Evolutionary conservation across 2,888 invertebrate species (phyloP), one percentile per base, ranked within the genome.

Genomic region (Platycnemis pennipes): DNA sequence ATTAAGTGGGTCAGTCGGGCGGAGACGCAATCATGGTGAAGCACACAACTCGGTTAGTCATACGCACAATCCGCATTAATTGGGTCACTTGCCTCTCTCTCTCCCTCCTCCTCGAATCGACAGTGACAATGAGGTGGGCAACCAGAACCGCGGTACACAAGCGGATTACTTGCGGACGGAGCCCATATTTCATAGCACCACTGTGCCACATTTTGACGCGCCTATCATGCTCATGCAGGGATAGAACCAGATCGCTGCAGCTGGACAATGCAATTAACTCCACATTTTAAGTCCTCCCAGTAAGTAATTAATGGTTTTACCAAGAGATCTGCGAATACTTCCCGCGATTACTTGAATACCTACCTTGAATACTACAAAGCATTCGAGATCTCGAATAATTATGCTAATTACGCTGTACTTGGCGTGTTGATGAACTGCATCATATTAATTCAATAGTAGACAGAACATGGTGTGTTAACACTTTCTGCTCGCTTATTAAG

Each of bases 1-100:
- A 77, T 77, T 77, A 77, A 77, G 77, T 77, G 37, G 77, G 77
- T 77, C 37, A 77, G 77, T 77, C 77, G 77, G 77, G 16, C 77
- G 77, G 77, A 37, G 77, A 77, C 1, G 77, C 77, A 77, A 77
- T 77, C 49, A 49, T 49, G 49, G 49, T 11, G 49, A 49, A 49
- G 49, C 13, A 49, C 19, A 37, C 37, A 77, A 77, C 77, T 37
- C 37, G 77, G 37, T 37, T 37, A 13, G 77, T 77, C 77, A 77
- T 77, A 77, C 77, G 77, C 77, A 37, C 77, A 77, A 37, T 77
- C 77, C 77, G 37, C 37, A 77, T 77, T 77, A 37, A 77, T 31
- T 77, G 37, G 77, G 77, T n/a, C 37, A n/a, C 31, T 31, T 37
- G 5, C n/a, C 13, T 31, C n/a, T 8, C 69, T 69, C 69, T 11